Evolutionary conservation across 2,888 invertebrate genomes (phyloP), one percentile per base, ranked within the genome.

Genomic region (Calameuta filiformis): DNA sequence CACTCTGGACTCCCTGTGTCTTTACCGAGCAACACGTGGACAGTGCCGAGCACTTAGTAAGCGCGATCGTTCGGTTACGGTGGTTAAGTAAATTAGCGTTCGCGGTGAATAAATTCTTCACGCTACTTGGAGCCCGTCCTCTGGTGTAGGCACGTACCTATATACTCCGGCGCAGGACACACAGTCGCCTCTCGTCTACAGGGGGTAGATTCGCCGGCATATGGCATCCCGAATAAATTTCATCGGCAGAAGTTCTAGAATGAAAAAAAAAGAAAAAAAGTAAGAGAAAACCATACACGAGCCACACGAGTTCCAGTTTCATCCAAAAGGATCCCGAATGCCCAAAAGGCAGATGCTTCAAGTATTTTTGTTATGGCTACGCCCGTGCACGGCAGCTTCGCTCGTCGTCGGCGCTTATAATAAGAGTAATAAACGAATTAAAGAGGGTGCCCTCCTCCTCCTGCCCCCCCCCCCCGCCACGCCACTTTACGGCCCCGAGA

Each of bases 81-180:
- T 83, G 84, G 89, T 89, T 89, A 86, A 81, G 83, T 84, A 86
- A 88, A 89, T 89, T 89, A 86, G 85, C 85, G 83, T 84, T 69
- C 80, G 82, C 79, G 82, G 84, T 83, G 85, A 87, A 89, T 89
- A 89, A 85, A 89, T 89, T 89, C 84, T 87, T 84, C 85, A 86
- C 84, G 87, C 80, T 83, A 81, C 77, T 78, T 82, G 83, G 75
- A 56, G 23, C 56, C 23, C 23, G 23, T 56, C 23, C 56, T 9
- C 2, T 23, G 56, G 6, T 23, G 9, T 23, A 56, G 56, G 2
- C 23, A 40, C 15, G 37, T 4, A 40, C 15, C 23, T 56, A 9
- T 81, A 80, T 76, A 34, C 74, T 15, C 77, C 79, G 75, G 75
- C 23, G 0, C 56, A 23, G 56, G 56, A 56, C 56, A 56, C 23